Evolutionary conservation across 2,113 vertebrate species (phyloP).

Genomic region (Pan troglodytes): NHGRI_mPanTro3-v2.1_pri NC_072404.2:109109501-109110000

Average conservation of each 20-base stretch:
- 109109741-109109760: conserved; percentile 15
- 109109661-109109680: conserved; percentile 59
- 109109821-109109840: conserved; percentile 15
- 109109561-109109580: background rate
- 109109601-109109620: background rate
- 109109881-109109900: background rate
- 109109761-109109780: background rate
- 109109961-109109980: background rate
- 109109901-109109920: background rate
- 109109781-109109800: background rate
- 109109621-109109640: background rate
- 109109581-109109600: background rate
- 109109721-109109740: conserved; percentile 12
- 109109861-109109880: background rate
- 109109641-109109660: conserved; percentile 59
- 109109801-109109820: background rate
- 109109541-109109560: conserved; percentile 48
- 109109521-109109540: conserved; percentile 7
- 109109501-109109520: background rate
- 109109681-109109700: conserved; percentile 16
- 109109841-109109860: background rate
- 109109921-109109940: background rate
- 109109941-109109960: background rate
- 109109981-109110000: background rate
- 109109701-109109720: conserved; percentile 49